phyloP scores from a whole-genome alignment of 2,888 invertebrate species.

The Sinopyrophorus schimmeli region DNA sequence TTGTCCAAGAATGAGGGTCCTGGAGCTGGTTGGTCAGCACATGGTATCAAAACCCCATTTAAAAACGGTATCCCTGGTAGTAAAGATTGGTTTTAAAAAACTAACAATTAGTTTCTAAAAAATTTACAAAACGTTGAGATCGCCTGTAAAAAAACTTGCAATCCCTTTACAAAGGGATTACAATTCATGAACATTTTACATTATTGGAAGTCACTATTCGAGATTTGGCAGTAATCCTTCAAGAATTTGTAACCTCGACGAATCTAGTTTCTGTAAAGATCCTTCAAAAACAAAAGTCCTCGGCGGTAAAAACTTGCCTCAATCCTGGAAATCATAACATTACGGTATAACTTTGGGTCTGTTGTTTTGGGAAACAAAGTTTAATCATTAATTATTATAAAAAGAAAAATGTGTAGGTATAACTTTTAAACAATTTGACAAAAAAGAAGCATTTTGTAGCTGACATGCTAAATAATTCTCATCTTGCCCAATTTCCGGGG shows the following conservation, averaged over 20 bases:
- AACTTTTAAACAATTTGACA: no score
- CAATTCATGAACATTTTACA: constrained; percentile 18
- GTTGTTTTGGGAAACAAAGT: no score
- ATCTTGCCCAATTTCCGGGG: no score
- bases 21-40: no score
- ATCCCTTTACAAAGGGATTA: constrained; percentile 19
- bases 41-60: constrained; percentile 20
- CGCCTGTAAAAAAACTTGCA: constrained; percentile 14
- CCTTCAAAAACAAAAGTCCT: constrained; percentile 27
- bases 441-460: no score
- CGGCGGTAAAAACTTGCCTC: constrained; percentile 17
- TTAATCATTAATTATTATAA: no score
- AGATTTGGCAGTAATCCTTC: no score
- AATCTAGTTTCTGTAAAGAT: constrained; percentile 23
- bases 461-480: no score
- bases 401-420: no score
- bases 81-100: constrained; percentile 21
- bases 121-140: constrained; percentile 19
- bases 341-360: no score
- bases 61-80: constrained; percentile 19
- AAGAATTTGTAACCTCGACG: constrained; percentile 24
- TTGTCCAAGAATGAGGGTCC: no score
- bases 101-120: constrained; percentile 13
- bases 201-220: constrained; percentile 21
- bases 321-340: no score